Base-by-base conservation (phyloP, 2,797 vertebrate genomes). In the Parotocinclus haroldoi region DNA sequence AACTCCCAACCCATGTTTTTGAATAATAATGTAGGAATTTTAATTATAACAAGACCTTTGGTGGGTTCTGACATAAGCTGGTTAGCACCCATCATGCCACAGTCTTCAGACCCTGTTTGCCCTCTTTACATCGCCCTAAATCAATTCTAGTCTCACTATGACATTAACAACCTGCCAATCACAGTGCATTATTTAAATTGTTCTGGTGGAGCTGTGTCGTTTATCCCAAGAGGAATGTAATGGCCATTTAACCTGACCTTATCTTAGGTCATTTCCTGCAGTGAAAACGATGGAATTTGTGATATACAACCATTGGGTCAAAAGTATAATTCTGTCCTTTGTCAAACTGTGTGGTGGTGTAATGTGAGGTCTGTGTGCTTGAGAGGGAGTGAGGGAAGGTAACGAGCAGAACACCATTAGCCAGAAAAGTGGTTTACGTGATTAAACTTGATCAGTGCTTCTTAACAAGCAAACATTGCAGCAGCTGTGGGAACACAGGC, bases 201-300 rank as follows among this genome's bases (percentile, higher is more conserved):
- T 38, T 14, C 3, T 44, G 39, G 18, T 17, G 14, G 13, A 45
- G 8, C n/a, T 62, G 14, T 60, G 39, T 9, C 14, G 10, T 38
- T 10, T 52, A 3, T 17, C 10, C 39, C 16, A 14, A 27, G 17
- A 51, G 7, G 9, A 58, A 27, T 45, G 18, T 49, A 7, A n/a
- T 45, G 17, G 12, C 62, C 50, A 72, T 71, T 66, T 70, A 50
- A 62, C n/a, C 27, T 40, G 51, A 73, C 67, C 66, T 76, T 48
- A 64, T 64, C 52, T 68, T 42, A 46, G 63, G 42, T 39, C 40
- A 68, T 48, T 54, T 69, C 50, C 63, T 45, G 9, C 40, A 68
- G 56, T 68, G 61, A 65, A 40, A 48, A 53, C 11, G 38, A 42
- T 19, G 9, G 13, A 63, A 66, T 70, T 10, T 37, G 36, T 42